Evolutionary conservation across 2,888 invertebrate species (phyloP).

Genomic region (Melanophora roralis): DNA sequence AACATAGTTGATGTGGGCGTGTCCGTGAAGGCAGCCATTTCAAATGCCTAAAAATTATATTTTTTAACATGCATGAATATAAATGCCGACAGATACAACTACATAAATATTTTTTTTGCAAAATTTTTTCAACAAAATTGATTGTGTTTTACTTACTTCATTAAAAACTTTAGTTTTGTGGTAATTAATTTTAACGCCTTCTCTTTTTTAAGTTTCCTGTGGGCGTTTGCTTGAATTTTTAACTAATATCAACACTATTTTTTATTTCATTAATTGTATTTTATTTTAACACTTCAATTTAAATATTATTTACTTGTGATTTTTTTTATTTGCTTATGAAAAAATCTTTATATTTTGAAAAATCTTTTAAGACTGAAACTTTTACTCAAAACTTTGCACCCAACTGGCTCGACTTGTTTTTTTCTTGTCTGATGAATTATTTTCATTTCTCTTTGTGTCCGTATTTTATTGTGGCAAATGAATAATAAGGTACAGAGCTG

Average conservation of each 20-base stretch:
- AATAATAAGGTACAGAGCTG: not conserved
- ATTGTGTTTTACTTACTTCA: constrained; percentile 24
- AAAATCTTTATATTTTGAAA: not conserved
- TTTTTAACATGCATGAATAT: not conserved
- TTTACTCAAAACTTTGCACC: constrained; percentile 17
- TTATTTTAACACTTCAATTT: not conserved
- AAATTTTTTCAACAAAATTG: not conserved
- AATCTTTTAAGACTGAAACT: not conserved
- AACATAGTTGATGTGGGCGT: constrained; percentile 60
- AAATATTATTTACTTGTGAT: not conserved
- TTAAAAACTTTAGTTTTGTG: constrained; percentile 6
- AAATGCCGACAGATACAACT: not conserved
- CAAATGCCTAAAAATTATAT: constrained; percentile 33
- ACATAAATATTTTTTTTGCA: not conserved
- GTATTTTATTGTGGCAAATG: too few species aligned
- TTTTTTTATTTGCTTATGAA: not conserved
- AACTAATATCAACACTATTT: not conserved
- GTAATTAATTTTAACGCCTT: constrained; percentile 47
- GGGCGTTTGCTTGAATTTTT: constrained; percentile 54
- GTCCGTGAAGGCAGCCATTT: constrained; percentile 63
- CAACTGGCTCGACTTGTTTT: constrained; percentile 36
- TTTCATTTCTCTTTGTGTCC: constrained; percentile 28
- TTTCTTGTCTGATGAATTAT: constrained; percentile 46
- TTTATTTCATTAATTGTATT: not conserved
- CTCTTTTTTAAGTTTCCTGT: constrained; percentile 55